Base-by-base conservation (phyloP, 2,113 vertebrate genomes). In the Cheilinus undulatus region DNA sequence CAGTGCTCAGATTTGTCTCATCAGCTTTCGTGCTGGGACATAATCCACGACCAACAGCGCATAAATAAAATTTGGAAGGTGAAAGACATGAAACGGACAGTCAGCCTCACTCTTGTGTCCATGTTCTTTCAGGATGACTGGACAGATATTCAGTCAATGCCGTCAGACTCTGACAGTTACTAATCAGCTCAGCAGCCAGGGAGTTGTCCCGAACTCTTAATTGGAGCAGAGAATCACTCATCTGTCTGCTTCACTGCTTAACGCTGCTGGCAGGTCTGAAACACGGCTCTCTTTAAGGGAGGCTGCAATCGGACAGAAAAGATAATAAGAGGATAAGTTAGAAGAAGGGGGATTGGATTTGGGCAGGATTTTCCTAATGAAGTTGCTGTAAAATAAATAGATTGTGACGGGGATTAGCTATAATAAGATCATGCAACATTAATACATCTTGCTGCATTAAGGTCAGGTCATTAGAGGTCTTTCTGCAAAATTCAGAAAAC, bases 141-240 rank as follows among this genome's bases (percentile, higher is more conserved):
- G 24, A 72, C 24, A 10, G n/a, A 42, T 27, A 45, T 23, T 65
- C 60, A 3, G 20, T 73, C 57, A 2, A 3, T 13, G 24, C 59
- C 69, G 27, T 48, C 38, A 28, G 22, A 1, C 22, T 68, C 40
- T 48, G 64, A 52, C 66, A 19, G 58, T 56, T 53, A 24, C 56
- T 71, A 68, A 82, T 79, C 28, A 46, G 52, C 30, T 53, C 38
- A 2, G 71, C 65, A 67, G 64, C 43, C 46, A 8, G 49, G 15
- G 43, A 67, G 45, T 36, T 36, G 53, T 60, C 48, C 38, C n/a
- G 20, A 60, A 58, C 14, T n/a, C 58, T 77, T 72, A 59, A 80
- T 71, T 82, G 36, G 53, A 69, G 52, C 78, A 28, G 69, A 76
- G 62, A 85, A 76, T 76, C 32, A 46, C 22, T 73, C 0, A 30